A percentile compares a stretch with the other conserved stretches of the same genome.
phyloP scores from a whole-genome alignment of 1,140 invertebrate genomes.

The Scylla paramamosain region DNA sequence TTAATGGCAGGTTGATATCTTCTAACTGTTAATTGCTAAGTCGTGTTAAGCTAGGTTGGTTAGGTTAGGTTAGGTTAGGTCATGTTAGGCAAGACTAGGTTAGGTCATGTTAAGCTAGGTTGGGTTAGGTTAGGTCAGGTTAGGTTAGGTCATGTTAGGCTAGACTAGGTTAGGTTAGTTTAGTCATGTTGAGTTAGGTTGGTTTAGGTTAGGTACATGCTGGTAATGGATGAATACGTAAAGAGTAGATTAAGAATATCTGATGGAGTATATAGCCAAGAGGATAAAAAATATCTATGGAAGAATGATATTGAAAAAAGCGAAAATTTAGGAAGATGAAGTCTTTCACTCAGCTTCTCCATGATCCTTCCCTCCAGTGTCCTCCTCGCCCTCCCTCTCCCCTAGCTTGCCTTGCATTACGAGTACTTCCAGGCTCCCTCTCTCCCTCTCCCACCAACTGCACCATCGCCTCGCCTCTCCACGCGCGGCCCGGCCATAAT shows the following conservation, averaged over 20 bases:
- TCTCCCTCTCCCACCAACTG: background rate
- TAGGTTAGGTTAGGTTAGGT: background rate
- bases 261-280: no score
- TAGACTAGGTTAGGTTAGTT: no score
- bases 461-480: background rate
- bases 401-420: background rate
- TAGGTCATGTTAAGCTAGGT: background rate
- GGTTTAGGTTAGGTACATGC: no score
- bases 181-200: no score
- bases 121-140: background rate
- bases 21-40: background rate
- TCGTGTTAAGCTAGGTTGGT: background rate
- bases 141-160: no score
- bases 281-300: no score
- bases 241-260: no score
- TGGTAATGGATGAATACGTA: no score
- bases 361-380: background rate
- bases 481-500: background rate
- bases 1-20: background rate
- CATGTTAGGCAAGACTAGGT: background rate
- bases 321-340: no score
- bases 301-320: no score
- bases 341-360: background rate
- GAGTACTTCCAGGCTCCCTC: background rate
- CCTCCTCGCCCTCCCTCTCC: conserved; percentile 9